These are phyloP conservation scores for Parauchenoglanis punctatus DNA, from an alignment of 2,797 vertebrate species.

Conservation along the genomic window DNA sequence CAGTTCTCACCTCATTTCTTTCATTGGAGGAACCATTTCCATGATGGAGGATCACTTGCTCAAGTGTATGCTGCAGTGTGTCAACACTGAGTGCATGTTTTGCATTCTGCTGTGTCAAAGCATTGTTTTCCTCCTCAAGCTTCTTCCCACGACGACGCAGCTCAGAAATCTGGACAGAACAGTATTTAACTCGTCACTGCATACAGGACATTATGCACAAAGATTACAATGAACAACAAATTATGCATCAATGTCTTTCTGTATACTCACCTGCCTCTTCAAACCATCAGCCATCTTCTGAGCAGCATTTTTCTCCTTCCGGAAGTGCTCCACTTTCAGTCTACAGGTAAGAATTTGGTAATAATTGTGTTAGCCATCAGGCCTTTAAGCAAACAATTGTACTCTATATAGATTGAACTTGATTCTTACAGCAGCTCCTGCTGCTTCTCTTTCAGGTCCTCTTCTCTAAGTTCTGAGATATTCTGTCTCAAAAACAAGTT, in stretches of 20 bases:
- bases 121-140: constrained; percentile 81
- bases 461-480: constrained; percentile 80
- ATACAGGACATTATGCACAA: neutral
- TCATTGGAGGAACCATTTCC: constrained; percentile 57
- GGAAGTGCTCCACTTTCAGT: constrained; percentile 80
- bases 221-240: neutral
- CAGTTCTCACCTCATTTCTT: constrained; percentile 47
- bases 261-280: constrained; percentile 81
- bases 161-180: constrained; percentile 78
- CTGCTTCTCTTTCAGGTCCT: constrained; percentile 79
- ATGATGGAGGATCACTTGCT: constrained; percentile 63
- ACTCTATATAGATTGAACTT: neutral
- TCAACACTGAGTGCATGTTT: constrained; percentile 76
- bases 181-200: neutral
- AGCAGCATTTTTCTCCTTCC: constrained; percentile 79
- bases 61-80: constrained; percentile 78
- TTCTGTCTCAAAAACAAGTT: constrained; percentile 78
- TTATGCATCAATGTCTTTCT: neutral
- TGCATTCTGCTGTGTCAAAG: constrained; percentile 79
- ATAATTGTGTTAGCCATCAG: neutral
- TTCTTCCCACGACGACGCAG: constrained; percentile 80
- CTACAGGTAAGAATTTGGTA: constrained; percentile 65
- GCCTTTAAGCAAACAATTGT: neutral
- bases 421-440: constrained; percentile 83
- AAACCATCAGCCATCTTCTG: constrained; percentile 81